Base-by-base conservation (phyloP, 2,888 invertebrate species). In the Rhopalosiphum nymphaeae region DNA sequence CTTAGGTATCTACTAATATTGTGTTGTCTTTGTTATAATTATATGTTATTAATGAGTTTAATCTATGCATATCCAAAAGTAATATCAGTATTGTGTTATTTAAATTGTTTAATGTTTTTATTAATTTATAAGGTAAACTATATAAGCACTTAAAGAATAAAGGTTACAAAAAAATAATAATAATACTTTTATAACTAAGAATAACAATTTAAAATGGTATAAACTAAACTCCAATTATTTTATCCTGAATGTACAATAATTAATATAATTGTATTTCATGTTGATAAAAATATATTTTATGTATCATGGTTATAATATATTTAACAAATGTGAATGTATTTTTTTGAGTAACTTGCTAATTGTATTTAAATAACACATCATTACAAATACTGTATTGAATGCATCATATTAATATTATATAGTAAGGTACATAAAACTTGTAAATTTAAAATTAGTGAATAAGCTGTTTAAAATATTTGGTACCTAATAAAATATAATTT, bases 401-500 rank as follows among this genome's bases (percentile, higher is more conserved):
- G n/a, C 78, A 36, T 36, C 78, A 78, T 36, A 78, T 36, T 78
- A 78, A 42, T 78, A 78, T 36, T 78, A 36, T 9, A 7, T 36
- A 78, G 36, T 36, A 21, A 78, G 67, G n/a, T 78, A 78, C 36
- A 78, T 78, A 7, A 36, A 78, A 36, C 57, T 57, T 57, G 29
- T 56, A 29, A 44, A 57, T 57, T 44, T 89, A 61, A 89, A 89
- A 57, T 44, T 89, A 61, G 29, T 57, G 9, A 29, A 44, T 29
- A 56, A 57, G 16, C 29, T 89, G 57, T 89, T 89, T 89, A 89
- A 89, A 78, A 57, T 29, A 90, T 90, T 49, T 78, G 9, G 9
- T 78, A 78, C 78, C 36, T 84, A 46, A 25, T 44, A 85, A 91
- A 92, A 92, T 87, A 92, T 29, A 36, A 85, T 57, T 57, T 91